phyloP scores from a whole-genome alignment of 2,113 vertebrate species.

The Tyrannus savana region DNA sequence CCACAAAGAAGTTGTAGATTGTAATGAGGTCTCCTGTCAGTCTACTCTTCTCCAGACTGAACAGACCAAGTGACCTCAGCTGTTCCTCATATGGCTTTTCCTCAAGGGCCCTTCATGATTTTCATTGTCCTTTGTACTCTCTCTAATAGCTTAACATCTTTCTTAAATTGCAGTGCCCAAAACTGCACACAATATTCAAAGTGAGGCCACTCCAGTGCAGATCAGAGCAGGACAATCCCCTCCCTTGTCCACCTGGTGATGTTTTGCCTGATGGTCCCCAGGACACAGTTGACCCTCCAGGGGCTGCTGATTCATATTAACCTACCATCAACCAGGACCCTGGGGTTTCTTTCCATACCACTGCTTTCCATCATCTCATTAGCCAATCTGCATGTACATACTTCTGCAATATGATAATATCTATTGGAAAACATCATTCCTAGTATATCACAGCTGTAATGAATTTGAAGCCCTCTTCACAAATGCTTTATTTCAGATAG shows the following conservation, averaged over 20 bases:
- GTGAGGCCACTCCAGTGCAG: background rate
- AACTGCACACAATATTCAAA: background rate
- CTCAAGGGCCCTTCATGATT: background rate
- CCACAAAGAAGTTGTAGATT: background rate
- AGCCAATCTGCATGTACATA: background rate
- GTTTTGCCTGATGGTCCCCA: background rate
- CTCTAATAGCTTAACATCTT: background rate
- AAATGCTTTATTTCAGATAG: background rate
- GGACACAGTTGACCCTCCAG: background rate
- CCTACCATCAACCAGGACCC: background rate
- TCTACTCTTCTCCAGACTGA: background rate
- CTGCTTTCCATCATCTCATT: background rate
- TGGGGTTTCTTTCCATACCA: background rate
- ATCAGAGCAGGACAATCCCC: background rate
- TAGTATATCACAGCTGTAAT: background rate
- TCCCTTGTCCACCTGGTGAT: background rate
- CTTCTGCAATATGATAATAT: background rate
- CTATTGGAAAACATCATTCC: background rate
- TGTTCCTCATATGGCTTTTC: background rate
- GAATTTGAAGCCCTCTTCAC: background rate
- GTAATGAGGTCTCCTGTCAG: background rate
- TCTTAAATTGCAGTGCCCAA: background rate
- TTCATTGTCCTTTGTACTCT: background rate
- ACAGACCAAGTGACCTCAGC: background rate
- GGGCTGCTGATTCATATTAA: background rate